Conservation (phyloP, 2,888 invertebrate species). For the Endotricha flammealis region DNA sequence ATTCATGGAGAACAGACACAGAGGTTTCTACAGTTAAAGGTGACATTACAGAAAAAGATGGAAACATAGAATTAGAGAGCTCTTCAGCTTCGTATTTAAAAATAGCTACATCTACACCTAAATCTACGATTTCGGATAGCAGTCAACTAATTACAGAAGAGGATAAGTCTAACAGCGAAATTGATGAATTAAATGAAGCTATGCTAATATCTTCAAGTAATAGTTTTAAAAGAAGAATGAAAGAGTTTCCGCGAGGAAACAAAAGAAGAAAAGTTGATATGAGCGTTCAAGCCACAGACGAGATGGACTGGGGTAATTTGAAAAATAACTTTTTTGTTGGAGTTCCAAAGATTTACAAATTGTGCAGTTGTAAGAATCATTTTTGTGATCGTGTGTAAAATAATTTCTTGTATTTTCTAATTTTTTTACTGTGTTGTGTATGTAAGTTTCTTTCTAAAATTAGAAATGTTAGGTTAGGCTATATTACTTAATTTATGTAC, state of each 20-base stretch:
- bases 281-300: background rate
- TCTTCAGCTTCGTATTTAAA: too few relatives aligned
- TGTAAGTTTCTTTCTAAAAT: background rate
- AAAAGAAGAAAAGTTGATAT: background rate
- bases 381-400: slow-evolving; percentile 6
- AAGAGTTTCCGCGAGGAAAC: background rate
- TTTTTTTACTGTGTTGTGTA: background rate
- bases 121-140: too few relatives aligned
- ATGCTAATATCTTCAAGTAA: background rate
- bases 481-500: too few relatives aligned
- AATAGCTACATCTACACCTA: background rate
- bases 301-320: slow-evolving; percentile 12
- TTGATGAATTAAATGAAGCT: background rate
- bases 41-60: too few relatives aligned
- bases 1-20: too few relatives aligned
- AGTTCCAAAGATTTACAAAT: slow-evolving; percentile 16
- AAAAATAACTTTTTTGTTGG: slow-evolving; percentile 20
- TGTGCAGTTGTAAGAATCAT: slow-evolving; percentile 22
- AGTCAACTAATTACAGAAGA: too few relatives aligned
- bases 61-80: too few relatives aligned
- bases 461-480: too few relatives aligned
- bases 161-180: too few relatives aligned
- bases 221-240: background rate
- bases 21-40: too few relatives aligned
- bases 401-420: background rate